Evolutionary conservation across 1,140 invertebrate species (phyloP), one percentile per base, ranked within the genome.

Genomic region (Pseudomyrmex flavicornis): DNA sequence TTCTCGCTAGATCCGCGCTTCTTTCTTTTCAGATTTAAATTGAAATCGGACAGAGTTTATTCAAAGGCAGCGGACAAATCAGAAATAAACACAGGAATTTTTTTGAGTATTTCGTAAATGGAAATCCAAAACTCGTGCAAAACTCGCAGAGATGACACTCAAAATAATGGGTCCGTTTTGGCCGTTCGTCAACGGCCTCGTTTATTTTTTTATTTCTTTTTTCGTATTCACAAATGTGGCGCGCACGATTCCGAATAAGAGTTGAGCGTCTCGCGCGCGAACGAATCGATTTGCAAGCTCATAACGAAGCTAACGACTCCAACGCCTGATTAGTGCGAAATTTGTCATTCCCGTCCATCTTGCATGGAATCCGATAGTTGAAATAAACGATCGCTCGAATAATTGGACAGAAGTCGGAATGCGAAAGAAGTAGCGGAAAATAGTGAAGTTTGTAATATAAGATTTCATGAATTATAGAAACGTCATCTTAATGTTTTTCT

Each of bases 221-320:
- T 35, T 35, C 5, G 35, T 1, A 56, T 74, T 44, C 56, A 61
- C 61, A 74, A 77, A 77, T 66, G 74, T 76, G 74, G 17, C 48
- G 73, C 61, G 46, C 46, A 17, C 35, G 35, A 76, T 48, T 76
- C 10, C 48, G n/a, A 10, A 66, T 20, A 56, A 68, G 26, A 66
- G 62, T 35, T 20, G 7, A 68, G 35, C 54, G 44, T 61, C 66
- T 80, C 76, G 48, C 50, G 74, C 74, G 74, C 74, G 50, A 84
- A 69, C 52, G 68, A 68, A 85, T 65, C 61, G 59, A 68, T 87
- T 85, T 85, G 82, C 69, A 83, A 63, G 82, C 85, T 3, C 75
- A 89, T 89, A 90, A 90, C 83, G 84, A 87, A 90, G 84, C 84
- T 90, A 90, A 90, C 86, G 85, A 86, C 72, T 84, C 70, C 70